Percentiles rank a stretch among this genome's conserved stretches.
phyloP scores from a whole-genome alignment of 1,140 invertebrate genomes.

The Drosophila nikananu region DNA sequence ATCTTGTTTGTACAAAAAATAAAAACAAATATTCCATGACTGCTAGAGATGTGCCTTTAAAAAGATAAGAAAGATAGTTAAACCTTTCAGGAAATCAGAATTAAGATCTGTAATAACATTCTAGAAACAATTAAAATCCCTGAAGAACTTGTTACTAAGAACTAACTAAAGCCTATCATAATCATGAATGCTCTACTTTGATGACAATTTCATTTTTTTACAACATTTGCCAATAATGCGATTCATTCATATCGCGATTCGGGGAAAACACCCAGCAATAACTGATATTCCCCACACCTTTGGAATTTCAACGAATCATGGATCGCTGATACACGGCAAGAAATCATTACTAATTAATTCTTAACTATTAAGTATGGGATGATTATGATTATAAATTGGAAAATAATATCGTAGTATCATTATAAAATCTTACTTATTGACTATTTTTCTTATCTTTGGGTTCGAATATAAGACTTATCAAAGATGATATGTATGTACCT shows the following conservation, averaged over 20 bases:
- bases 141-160: not conserved
- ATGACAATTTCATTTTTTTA: not conserved
- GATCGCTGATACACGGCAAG: not conserved
- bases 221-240: conserved; percentile 15
- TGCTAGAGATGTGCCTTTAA: not conserved
- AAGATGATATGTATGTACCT: no score
- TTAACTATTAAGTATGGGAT: not conserved
- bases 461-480: no score
- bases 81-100: not conserved
- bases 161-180: not conserved
- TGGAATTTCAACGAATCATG: conserved; percentile 11
- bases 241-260: conserved; percentile 28
- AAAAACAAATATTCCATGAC: not conserved
- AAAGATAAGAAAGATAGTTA: not conserved
- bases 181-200: not conserved
- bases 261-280: conserved; percentile 12
- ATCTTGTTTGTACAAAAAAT: not conserved
- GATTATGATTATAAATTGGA: not conserved
- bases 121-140: not conserved
- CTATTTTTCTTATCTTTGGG: no score
- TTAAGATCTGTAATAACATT: not conserved
- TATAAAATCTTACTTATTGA: no score
- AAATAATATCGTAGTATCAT: not conserved
- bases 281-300: conserved; percentile 30
- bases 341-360: not conserved